Evolutionary conservation across 2,797 vertebrate species (phyloP), one percentile per base, ranked within the genome.

Genomic region (Smutsia gigantea): DNA sequence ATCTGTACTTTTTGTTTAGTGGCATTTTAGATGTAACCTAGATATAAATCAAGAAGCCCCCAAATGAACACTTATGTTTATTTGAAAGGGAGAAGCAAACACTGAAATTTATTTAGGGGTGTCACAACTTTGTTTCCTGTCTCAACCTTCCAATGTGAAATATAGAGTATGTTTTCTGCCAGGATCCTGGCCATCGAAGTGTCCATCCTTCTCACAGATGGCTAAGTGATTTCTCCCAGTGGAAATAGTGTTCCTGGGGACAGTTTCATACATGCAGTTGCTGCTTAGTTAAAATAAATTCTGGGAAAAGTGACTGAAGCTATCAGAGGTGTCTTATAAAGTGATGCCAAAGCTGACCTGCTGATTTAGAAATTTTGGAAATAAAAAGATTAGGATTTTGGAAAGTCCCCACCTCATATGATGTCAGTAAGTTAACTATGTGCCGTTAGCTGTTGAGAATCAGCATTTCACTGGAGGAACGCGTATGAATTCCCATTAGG

Each of bases 321-420:
- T 85, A 79, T 90, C 51, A 81, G 86, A 96, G 96, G 46, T 66
- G 49, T 29, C 77, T 92, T 74, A 64, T 14, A 87, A 59, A 96
- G 5, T 0, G 2, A 85, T 82, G 79, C 88, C 1, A 59, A 92
- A 97, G 75, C 11, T 64, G 68, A 93, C 39, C 81, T 7, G 1
- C 46, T 93, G 90, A 75, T 86, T 97, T 90, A 82, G 49, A 87
- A 93, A 94, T 95, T 97, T 86, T 77, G n/a, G 37, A 84, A 96
- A 93, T 98, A 92, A 97, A 86, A 95, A 87, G 23, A 93, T 77
- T 64, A 27, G 79, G 79, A 74, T 87, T 97, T 97, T 4, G 0
- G n/a, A 96, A 92, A 97, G 92, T 57, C 74, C 94, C 88, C 74
- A 55, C 34, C 64, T 79, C 77, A 83, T 71, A 71, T 71, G 53